These are phyloP conservation scores for Lottia scabra DNA, from an alignment of 2,888 invertebrate species.

Conservation along the genomic window DNA sequence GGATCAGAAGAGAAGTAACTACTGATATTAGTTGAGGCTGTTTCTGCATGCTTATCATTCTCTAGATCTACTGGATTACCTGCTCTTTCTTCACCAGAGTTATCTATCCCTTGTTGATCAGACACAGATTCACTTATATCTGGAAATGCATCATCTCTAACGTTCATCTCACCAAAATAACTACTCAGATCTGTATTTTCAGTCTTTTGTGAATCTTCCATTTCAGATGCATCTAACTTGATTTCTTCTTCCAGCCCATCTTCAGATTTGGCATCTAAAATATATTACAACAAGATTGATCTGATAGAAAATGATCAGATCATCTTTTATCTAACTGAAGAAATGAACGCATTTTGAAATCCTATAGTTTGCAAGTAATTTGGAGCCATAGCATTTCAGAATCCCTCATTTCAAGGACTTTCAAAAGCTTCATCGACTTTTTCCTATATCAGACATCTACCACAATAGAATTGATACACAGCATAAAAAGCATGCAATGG, in stretches of 20 bases:
- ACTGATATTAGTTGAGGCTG: conserved; percentile 32
- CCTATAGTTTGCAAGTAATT: too few relatives aligned
- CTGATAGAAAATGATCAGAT: not conserved
- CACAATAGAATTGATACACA: too few relatives aligned
- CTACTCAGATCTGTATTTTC: not conserved
- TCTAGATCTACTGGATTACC: conserved; percentile 4
- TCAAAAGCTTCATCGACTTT: too few relatives aligned
- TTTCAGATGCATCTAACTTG: conserved; percentile 8
- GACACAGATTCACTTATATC: not conserved
- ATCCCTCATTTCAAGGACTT: too few relatives aligned
- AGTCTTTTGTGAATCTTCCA: conserved; percentile 1
- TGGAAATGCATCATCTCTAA: not conserved
- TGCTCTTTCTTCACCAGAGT: conserved; percentile 7
- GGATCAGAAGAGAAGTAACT: conserved; percentile 50
- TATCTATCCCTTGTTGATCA: not conserved
- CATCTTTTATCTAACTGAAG: too few relatives aligned
- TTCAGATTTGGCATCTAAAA: not conserved
- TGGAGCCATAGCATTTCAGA: too few relatives aligned
- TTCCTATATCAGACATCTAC: too few relatives aligned
- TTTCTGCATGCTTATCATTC: not conserved
- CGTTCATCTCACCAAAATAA: not conserved
- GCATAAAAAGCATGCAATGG: too few relatives aligned
- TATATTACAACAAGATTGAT: conserved; percentile 1
- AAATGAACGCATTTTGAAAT: too few relatives aligned
- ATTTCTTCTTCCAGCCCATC: conserved; percentile 17